Evolutionary conservation across 2,113 vertebrate species (phyloP).

Genomic region (Blennius ocellaris): DNA sequence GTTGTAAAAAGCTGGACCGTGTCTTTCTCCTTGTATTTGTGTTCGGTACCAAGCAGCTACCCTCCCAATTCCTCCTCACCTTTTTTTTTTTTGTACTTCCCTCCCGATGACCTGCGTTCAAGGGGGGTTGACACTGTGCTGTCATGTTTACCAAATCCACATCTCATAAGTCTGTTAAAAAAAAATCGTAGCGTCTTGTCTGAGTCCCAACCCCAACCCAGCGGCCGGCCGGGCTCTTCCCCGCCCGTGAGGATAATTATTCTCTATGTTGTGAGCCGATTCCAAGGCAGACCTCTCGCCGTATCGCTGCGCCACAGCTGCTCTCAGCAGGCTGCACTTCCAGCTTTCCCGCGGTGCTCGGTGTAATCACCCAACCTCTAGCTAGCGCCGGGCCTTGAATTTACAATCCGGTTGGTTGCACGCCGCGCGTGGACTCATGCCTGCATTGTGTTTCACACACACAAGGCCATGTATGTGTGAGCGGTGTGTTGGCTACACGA

Average conservation of each 20-base stretch:
- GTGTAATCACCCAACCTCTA: conserved; percentile 62
- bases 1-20: too few species aligned
- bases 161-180: too few species aligned
- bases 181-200: neutral
- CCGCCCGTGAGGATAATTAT: conserved; percentile 58
- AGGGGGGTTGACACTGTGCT: too few species aligned
- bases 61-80: too few species aligned
- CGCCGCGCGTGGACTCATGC: conserved; percentile 13
- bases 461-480: conserved; percentile 39
- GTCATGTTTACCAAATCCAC: too few species aligned
- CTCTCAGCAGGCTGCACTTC: conserved; percentile 30
- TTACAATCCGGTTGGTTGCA: conserved; percentile 38
- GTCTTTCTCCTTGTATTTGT: too few species aligned
- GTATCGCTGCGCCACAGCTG: conserved; percentile 61
- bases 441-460: conserved; percentile 44
- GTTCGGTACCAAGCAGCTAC: too few species aligned
- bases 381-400: conserved; percentile 35
- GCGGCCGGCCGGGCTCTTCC: conserved; percentile 38
- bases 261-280: conserved; percentile 53
- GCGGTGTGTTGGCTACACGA: conserved; percentile 37
- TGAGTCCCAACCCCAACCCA: neutral
- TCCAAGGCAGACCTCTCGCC: conserved; percentile 45
- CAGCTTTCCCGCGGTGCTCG: conserved; percentile 35
- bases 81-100: too few species aligned
- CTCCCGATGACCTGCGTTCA: too few species aligned